Base-by-base conservation (phyloP, 2,888 invertebrate genomes). In the Rhabditophanes sp. region DNA sequence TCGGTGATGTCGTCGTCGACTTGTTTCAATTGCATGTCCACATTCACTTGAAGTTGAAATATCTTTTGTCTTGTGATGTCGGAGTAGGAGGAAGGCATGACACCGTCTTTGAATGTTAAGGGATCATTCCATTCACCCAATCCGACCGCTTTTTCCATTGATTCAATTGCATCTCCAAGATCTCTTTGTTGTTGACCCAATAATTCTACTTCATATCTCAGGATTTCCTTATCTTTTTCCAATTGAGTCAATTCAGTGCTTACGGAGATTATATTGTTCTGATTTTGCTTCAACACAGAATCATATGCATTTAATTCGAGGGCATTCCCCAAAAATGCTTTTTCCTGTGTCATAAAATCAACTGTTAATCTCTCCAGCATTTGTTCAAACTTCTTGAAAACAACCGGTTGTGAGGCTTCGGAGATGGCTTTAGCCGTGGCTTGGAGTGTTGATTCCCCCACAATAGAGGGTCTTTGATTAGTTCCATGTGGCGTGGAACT, bases 1-100 rank as follows among this genome's bases (percentile, higher is more conserved):
- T 49, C 49, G n/a, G 31, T 34, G 20, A 49, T 35, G 26, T 49
- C 50, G 17, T 50, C 44, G 16, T 50, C 50, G 14, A 44, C 41
- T 12, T 46, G 42, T 25, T 49, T 49, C 22, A 50, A 26, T 29
- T 49, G 50, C 12, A 44, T 40, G 28, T 49, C 49, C 4, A 49
- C 42, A 21, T 37, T 26, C n/a, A 42, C 37, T 26, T 50, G 37
- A 14, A 50, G 32, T 23, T 50, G 44, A 35, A 46, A n/a, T n/a
- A n/a, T n/a, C n/a, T n/a, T n/a, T n/a, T n/a, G n/a, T n/a, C n/a
- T n/a, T n/a, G n/a, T n/a, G n/a, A n/a, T n/a, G n/a, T n/a, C n/a
- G n/a, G n/a, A n/a, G n/a, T n/a, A n/a, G n/a, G n/a, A n/a, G n/a
- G n/a, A n/a, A n/a, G n/a, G n/a, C n/a, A n/a, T n/a, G n/a, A n/a